Percentiles rank a stretch among this genome's conserved stretches.
These are phyloP conservation scores for Aporophyla lueneburgensis DNA, from an alignment of 2,888 invertebrate genomes.

Conservation along the genomic window DNA sequence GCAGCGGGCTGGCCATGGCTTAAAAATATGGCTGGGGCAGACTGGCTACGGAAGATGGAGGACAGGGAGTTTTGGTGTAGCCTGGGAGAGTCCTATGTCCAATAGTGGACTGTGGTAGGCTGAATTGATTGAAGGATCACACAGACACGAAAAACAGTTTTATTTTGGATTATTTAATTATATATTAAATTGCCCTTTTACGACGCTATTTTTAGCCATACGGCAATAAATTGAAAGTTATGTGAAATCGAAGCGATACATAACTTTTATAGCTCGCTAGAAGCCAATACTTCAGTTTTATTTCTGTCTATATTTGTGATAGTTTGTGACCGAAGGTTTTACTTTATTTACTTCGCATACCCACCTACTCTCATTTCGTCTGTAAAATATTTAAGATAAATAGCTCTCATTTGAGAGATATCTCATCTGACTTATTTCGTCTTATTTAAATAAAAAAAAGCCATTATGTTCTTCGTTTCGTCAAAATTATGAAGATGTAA, in stretches of 20 bases:
- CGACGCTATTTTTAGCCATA: conserved; percentile 10
- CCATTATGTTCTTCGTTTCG: not conserved
- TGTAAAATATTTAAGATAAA: not conserved
- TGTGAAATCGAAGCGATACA: conserved; percentile 24
- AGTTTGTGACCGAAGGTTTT: conserved; percentile 1
- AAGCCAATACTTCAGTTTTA: conserved; percentile 12
- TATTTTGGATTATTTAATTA: not conserved
- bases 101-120: no score
- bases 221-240: conserved; percentile 21
- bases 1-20: no score
- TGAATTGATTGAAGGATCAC: no score
- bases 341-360: not conserved
- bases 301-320: not conserved
- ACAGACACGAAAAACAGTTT: no score
- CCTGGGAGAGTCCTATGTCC: no score
- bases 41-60: no score
- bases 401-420: not conserved
- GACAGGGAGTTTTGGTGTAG: no score
- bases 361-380: not conserved
- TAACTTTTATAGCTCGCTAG: conserved; percentile 26
- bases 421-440: not conserved
- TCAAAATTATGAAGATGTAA: not conserved
- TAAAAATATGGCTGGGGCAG: no score
- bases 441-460: not conserved
- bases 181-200: conserved; percentile 13